Percentiles rank a stretch among this genome's conserved stretches.
Conservation (phyloP, 2,888 invertebrate genomes). For the Lasiommata megera region DNA sequence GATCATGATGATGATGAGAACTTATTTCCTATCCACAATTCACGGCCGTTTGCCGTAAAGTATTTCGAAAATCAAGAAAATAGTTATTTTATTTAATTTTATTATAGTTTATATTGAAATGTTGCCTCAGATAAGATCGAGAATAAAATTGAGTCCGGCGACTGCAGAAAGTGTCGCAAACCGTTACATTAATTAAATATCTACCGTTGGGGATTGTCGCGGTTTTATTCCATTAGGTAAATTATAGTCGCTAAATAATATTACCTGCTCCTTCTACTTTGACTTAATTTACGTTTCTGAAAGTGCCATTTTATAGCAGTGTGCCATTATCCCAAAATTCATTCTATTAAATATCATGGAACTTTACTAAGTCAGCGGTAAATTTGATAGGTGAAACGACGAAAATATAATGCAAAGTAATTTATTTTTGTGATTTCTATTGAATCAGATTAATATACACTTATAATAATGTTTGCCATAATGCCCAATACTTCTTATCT, state of each 20-base stretch:
- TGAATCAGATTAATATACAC: too few species aligned
- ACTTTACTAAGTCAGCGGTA: neutral
- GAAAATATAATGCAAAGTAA: neutral
- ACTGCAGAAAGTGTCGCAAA: slow-evolving; percentile 21
- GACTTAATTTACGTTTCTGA: slow-evolving; percentile 24
- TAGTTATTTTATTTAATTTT: too few species aligned
- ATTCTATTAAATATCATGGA: slow-evolving; percentile 2
- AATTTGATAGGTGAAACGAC: neutral
- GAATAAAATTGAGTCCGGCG: slow-evolving; percentile 1
- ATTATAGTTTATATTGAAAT: neutral
- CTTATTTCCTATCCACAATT: too few species aligned
- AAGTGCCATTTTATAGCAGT: slow-evolving; percentile 3
- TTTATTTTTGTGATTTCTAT: too few species aligned
- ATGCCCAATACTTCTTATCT: too few species aligned
- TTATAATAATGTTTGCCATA: too few species aligned
- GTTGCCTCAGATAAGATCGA: neutral
- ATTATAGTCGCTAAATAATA: slow-evolving; percentile 48
- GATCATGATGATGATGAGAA: too few species aligned
- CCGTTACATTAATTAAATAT: slow-evolving; percentile 30
- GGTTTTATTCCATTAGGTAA: slow-evolving; percentile 56
- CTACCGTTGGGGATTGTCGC: slow-evolving; percentile 33
- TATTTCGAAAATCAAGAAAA: too few species aligned
- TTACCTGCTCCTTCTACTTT: slow-evolving; percentile 29
- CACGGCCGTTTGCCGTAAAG: too few species aligned
- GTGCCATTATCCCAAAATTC: neutral